Percentiles rank a stretch among this genome's conserved stretches.
Conservation (phyloP, 1,140 invertebrate genomes). For the Sycobia sp. region DNA sequence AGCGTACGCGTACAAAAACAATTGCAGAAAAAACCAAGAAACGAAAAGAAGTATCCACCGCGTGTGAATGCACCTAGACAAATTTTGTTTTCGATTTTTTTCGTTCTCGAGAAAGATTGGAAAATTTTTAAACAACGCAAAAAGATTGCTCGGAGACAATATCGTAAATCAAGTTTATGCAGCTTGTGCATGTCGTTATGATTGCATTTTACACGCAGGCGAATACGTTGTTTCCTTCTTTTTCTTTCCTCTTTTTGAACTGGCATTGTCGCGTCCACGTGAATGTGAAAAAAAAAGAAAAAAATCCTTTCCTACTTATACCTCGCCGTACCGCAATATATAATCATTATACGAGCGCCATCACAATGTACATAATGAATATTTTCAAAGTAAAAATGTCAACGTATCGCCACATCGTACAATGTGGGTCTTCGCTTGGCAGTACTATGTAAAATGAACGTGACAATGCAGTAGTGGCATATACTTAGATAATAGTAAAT, state of each 20-base stretch:
- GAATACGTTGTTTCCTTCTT: not conserved
- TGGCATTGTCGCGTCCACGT: not conserved
- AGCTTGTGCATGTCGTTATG: no score
- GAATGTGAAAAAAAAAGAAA: constrained; percentile 8
- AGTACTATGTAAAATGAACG: constrained; percentile 57
- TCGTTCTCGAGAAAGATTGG: no score
- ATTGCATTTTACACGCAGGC: not conserved
- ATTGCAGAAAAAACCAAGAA: no score
- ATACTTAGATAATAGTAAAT: constrained; percentile 40
- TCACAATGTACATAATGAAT: constrained; percentile 52
- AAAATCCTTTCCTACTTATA: constrained; percentile 2
- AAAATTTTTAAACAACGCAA: no score
- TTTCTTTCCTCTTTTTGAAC: not conserved
- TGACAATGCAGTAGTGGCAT: constrained; percentile 63
- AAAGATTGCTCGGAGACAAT: no score
- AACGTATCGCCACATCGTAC: constrained; percentile 47
- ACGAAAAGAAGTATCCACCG: constrained; percentile 20
- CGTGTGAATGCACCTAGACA: not conserved
- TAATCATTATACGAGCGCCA: constrained; percentile 49
- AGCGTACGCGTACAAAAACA: constrained; percentile 9
- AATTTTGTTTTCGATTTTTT: not conserved
- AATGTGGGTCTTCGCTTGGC: constrained; percentile 54
- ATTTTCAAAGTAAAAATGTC: no score
- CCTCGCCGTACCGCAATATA: not conserved
- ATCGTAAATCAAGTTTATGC: no score